Evolutionary conservation across 1,140 invertebrate genomes (phyloP).

Genomic region (Neocloeon triangulifer): DNA sequence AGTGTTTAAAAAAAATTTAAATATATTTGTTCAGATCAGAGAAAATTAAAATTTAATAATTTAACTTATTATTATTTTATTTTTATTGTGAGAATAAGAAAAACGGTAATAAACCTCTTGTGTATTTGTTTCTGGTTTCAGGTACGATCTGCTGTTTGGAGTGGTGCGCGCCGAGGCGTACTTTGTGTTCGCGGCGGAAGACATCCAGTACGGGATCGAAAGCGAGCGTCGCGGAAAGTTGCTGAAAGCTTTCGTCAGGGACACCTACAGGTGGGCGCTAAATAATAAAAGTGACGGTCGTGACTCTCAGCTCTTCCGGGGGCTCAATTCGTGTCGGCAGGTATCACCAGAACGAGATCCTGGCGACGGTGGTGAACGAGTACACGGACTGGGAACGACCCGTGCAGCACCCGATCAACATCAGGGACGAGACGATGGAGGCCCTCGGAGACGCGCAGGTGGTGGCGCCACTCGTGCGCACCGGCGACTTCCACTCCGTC

Average conservation of each 20-base stretch:
- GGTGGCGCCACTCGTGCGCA: conserved; percentile 30
- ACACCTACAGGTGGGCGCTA: conserved; percentile 55
- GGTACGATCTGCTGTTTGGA: conserved; percentile 84
- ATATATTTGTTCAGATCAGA: too few species aligned
- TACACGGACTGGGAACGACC: conserved; percentile 94
- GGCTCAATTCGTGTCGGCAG: conserved; percentile 9
- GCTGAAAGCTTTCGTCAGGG: conserved; percentile 74
- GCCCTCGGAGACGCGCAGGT: conserved; percentile 69
- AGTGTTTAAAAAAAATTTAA: too few species aligned
- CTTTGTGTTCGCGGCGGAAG: conserved; percentile 70
- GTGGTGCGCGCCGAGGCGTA: conserved; percentile 70
- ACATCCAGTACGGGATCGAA: conserved; percentile 67
- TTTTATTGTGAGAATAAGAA: too few species aligned
- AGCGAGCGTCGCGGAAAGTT: conserved; percentile 69
- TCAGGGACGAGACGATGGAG: conserved; percentile 81
- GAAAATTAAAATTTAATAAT: too few species aligned
- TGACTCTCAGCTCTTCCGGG: conserved; percentile 1
- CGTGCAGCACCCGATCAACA: conserved; percentile 76
- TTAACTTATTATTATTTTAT: too few species aligned
- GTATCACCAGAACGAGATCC: conserved; percentile 50
- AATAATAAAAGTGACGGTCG: conserved; percentile 3
- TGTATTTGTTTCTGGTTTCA: too few species aligned
- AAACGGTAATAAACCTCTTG: too few species aligned
- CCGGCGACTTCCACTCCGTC: conserved; percentile 30
- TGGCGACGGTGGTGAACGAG: conserved; percentile 80